Evolutionary conservation across 1,140 invertebrate species (phyloP).

Genomic region (Trachymyrmex septentrionalis): DNA sequence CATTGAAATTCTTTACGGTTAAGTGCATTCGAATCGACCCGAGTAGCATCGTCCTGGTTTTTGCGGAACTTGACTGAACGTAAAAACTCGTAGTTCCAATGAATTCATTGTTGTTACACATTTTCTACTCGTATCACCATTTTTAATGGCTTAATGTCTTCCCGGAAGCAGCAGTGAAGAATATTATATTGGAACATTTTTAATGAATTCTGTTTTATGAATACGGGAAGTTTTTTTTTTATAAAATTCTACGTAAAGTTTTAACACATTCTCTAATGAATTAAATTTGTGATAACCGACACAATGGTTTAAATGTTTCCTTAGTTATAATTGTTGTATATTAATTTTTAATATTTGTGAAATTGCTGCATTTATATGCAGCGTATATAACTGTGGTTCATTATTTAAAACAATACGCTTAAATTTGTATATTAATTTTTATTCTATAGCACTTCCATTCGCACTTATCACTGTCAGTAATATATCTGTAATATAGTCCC

Average conservation of each 20-base stretch:
- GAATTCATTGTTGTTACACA: constrained; percentile 18
- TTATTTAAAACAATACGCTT: neutral
- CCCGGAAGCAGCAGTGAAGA: neutral
- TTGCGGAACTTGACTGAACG: constrained; percentile 39
- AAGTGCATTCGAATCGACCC: constrained; percentile 34
- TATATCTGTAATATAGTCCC: no score
- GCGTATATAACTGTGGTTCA: neutral
- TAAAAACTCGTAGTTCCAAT: neutral
- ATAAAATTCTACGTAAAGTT: neutral
- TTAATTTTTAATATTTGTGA: neutral
- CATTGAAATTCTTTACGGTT: constrained; percentile 65
- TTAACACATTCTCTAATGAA: neutral
- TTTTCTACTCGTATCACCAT: constrained; percentile 14
- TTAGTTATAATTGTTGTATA: neutral
- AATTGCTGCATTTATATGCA: neutral
- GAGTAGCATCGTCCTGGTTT: constrained; percentile 26
- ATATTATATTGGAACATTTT: neutral
- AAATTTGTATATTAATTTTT: constrained; percentile 14
- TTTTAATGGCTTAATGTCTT: constrained; percentile 1
- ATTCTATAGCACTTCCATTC: neutral
- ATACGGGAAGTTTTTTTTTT: neutral
- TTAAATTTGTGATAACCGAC: neutral
- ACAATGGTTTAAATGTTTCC: neutral
- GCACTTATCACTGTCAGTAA: neutral
- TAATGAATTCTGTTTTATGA: neutral